A percentile compares a stretch with the other conserved stretches of the same genome.
These are phyloP conservation scores for Tokudaia tokunoshimensis DNA, from an alignment of 2,797 vertebrate species.

Conservation along the genomic window DNA sequence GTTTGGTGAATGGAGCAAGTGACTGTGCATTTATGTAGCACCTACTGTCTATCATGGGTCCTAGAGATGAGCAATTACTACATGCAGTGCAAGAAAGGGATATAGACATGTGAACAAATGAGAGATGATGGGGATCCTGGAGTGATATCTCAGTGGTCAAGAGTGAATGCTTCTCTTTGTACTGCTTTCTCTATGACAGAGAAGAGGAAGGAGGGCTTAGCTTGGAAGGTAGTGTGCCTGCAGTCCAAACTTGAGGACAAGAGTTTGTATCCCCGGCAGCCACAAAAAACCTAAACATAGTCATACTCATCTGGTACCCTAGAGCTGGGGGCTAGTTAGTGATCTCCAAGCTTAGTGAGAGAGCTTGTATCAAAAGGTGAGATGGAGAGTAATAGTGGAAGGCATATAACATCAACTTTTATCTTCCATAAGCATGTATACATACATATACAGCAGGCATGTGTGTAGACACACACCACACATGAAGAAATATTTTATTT, in stretches of 20 bases:
- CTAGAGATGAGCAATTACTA: neutral
- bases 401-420: neutral
- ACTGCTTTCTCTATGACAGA: neutral
- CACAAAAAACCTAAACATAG: neutral
- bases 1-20: neutral
- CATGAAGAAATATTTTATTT: neutral
- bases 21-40: neutral
- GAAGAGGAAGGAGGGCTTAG: neutral
- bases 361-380: neutral
- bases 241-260: neutral
- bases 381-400: neutral
- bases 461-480: neutral
- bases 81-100: neutral
- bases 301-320: neutral
- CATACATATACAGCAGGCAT: neutral
- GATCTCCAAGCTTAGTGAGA: neutral
- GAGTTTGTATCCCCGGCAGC: neutral
- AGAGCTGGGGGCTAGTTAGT: neutral
- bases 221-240: neutral
- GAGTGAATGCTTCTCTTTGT: neutral
- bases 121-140: neutral
- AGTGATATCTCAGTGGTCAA: neutral
- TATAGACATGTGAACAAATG: neutral
- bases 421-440: neutral
- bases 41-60: neutral